Evolutionary conservation across 2,888 invertebrate genomes (phyloP).

Genomic region (Microctonus aethiopoides): DNA sequence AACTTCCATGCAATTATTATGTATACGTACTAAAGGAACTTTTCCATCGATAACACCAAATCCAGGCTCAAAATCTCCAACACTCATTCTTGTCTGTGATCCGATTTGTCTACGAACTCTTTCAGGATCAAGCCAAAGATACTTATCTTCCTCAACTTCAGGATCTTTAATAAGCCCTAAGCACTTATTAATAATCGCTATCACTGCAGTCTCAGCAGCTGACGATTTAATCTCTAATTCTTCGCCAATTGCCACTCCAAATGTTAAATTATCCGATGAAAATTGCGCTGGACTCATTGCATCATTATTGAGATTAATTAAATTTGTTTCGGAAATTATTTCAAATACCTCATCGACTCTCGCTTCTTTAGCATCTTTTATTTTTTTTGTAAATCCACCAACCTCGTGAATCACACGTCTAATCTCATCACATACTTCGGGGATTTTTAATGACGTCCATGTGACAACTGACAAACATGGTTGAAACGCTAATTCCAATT

Average conservation of each 20-base stretch:
- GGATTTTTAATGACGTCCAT: conserved; percentile 84
- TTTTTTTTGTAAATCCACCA: conserved; percentile 76
- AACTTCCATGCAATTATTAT: conserved; percentile 83
- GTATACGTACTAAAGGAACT: conserved; percentile 72
- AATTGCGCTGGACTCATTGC: conserved; percentile 75
- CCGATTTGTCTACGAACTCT: conserved; percentile 73
- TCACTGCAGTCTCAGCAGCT: conserved; percentile 81
- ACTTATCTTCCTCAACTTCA: conserved; percentile 71
- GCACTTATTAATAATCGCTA: conserved; percentile 82
- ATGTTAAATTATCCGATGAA: conserved; percentile 73
- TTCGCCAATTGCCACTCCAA: conserved; percentile 69
- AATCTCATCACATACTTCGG: conserved; percentile 73
- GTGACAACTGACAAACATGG: conserved; percentile 82
- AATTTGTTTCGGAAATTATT: conserved; percentile 72
- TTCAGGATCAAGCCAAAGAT: conserved; percentile 75
- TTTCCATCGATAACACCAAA: conserved; percentile 75
- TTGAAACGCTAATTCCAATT: conserved; percentile 78
- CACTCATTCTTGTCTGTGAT: conserved; percentile 69
- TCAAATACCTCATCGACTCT: conserved; percentile 78
- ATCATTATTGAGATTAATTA: conserved; percentile 74
- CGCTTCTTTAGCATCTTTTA: conserved; percentile 81
- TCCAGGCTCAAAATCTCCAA: conserved; percentile 71
- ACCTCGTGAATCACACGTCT: conserved; percentile 72
- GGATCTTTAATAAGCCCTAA: conserved; percentile 73
- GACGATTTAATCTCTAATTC: conserved; percentile 72